Conservation (phyloP, 2,797 vertebrate genomes). For the Trichosurus vulpecula region DNA sequence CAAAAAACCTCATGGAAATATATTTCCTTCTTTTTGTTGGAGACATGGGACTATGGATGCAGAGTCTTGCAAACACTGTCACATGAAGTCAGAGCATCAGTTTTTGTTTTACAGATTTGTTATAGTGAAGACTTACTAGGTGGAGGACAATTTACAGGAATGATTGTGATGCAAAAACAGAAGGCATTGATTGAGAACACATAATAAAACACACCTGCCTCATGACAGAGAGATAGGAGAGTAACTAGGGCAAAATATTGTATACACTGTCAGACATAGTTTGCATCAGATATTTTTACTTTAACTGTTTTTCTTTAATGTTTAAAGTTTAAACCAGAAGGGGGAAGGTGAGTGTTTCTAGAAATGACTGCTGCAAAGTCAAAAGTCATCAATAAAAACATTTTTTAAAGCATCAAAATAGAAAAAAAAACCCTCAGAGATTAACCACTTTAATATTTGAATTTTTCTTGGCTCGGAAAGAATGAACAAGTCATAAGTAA, state of each 20-base stretch:
- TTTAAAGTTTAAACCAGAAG: background rate
- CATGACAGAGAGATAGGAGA: background rate
- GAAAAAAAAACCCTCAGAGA: background rate
- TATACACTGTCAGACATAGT: background rate
- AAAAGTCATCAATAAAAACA: background rate
- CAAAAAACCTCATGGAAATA: background rate
- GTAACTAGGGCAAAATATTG: background rate
- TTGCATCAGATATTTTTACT: background rate
- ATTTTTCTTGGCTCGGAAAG: background rate
- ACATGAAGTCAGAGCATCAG: background rate
- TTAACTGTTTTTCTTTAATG: background rate
- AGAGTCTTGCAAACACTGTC: background rate
- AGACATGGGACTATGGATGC: background rate
- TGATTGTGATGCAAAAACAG: background rate
- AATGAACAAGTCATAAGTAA: background rate
- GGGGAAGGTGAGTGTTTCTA: background rate
- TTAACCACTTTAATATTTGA: background rate
- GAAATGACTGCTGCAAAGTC: background rate
- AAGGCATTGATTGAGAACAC: background rate
- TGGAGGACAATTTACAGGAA: background rate
- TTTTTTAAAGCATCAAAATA: background rate
- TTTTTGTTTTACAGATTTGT: background rate
- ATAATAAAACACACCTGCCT: background rate
- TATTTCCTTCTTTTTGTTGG: background rate
- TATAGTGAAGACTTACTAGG: background rate